Evolutionary conservation across 2,113 vertebrate genomes (phyloP).

Genomic region (Tragelaphus scriptus): DNA sequence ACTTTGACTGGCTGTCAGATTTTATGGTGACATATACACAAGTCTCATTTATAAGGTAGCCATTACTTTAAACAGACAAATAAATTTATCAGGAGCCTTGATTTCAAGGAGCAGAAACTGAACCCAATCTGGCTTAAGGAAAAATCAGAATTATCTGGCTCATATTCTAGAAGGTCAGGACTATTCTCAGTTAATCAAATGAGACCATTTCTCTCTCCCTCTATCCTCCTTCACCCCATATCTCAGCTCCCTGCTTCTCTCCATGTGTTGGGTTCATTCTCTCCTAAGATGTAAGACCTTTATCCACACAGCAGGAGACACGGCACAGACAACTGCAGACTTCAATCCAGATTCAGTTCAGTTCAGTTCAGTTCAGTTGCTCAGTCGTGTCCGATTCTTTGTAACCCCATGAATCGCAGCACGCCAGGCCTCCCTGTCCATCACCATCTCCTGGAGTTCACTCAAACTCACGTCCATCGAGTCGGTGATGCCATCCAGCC

Average conservation of each 20-base stretch:
- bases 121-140: neutral
- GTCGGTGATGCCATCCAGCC: too few species aligned
- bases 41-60: neutral
- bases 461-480: too few species aligned
- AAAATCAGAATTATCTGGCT: neutral
- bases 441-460: too few species aligned
- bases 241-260: neutral
- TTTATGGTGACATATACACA: neutral
- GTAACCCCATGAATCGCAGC: too few species aligned
- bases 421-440: too few species aligned
- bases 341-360: neutral
- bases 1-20: neutral
- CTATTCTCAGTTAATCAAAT: neutral
- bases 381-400: too few species aligned
- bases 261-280: neutral
- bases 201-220: neutral
- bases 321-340: neutral
- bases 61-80: neutral
- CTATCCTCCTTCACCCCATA: rapidly evolving
- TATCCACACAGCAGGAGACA: neutral
- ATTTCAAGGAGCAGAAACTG: constrained; percentile 19
- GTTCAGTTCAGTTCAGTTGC: too few species aligned
- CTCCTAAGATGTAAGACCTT: neutral
- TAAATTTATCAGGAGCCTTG: neutral
- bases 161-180: neutral